Percentiles rank a stretch among this genome's conserved stretches.
phyloP scores from a whole-genome alignment of 1,140 invertebrate genomes.

The Euura saliciscinereae region DNA sequence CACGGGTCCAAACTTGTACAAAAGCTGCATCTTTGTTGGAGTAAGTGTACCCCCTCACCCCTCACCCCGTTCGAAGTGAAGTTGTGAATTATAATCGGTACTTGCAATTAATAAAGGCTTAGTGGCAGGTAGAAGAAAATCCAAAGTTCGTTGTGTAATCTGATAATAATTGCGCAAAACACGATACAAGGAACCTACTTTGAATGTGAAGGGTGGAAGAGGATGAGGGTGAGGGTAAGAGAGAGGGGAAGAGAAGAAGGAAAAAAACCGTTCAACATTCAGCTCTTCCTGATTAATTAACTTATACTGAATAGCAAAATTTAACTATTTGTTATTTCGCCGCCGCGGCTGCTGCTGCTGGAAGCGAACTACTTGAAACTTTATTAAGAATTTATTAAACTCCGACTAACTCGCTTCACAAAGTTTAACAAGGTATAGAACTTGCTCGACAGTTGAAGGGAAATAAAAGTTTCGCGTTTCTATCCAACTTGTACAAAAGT shows the following conservation, averaged over 20 bases:
- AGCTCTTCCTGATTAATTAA: too few relatives aligned
- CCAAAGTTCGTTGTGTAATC: background rate
- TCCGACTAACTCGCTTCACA: constrained; percentile 55
- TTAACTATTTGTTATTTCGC: background rate
- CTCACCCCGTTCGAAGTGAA: too few relatives aligned
- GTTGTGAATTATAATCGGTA: background rate
- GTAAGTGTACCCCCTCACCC: too few relatives aligned
- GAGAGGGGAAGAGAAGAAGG: too few relatives aligned
- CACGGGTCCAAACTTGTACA: too few relatives aligned
- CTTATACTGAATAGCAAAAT: background rate
- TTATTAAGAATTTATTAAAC: constrained; percentile 55
- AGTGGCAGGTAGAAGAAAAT: background rate
- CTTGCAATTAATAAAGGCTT: constrained; percentile 1
- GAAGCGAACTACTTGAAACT: background rate
- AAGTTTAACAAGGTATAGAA: constrained; percentile 44
- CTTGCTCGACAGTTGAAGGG: constrained; percentile 18
- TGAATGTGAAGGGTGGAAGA: too few relatives aligned
- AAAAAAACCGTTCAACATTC: too few relatives aligned
- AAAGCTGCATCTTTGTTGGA: too few relatives aligned
- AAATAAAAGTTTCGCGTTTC: constrained; percentile 57
- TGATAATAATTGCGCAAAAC: background rate
- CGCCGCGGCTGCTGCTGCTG: too few relatives aligned
- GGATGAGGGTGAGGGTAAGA: too few relatives aligned
- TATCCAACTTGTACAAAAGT: constrained; percentile 11
- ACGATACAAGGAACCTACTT: background rate